Evolutionary conservation across 2,888 invertebrate genomes (phyloP), one percentile per base, ranked within the genome.

Genomic region (Limenitis camilla): DNA sequence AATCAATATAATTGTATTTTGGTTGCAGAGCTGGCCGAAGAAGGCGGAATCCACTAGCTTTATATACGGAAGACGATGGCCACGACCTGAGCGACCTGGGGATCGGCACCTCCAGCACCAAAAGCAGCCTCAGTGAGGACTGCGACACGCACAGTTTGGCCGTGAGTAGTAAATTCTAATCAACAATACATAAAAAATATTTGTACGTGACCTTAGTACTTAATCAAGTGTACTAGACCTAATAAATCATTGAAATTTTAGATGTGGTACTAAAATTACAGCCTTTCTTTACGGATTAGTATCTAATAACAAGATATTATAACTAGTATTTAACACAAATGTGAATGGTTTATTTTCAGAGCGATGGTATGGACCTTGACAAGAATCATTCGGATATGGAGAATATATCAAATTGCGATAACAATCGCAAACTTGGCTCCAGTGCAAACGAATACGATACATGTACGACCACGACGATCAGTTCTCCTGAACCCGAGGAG

Each of bases 41-140:
- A 81, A 74, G 87, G 80, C 76, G 81, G 68, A 90, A 80, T 74
- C 89, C 86, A 52, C 81, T 93, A 50, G 90, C 93, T 4, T 86
- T 95, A 64, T 95, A 94, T 79, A 91, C 92, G 58, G 93, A 94
- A 66, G 94, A 95, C 63, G 94, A 95, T 72, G 90, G 92, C 40
- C 94, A 95, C 70, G 95, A 95, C 82, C 89, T 95, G 61, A 94
- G 94, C 68, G 95, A 95, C 78, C 91, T 95, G 64, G 95, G 95
- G 54, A 93, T 95, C 69, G 90, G 91, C 60, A 91, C 90, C 47
- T 91, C 90, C 66, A 90, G 90, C 68, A 90, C 90, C 63, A 91
- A 91, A 72, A 90, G 90, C 74, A 91, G 91, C 67, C 85, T 90
- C 62, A 91, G 90, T 60, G 91, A 91, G 67, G 90, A 91, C 74